phyloP scores from a whole-genome alignment of 2,113 vertebrate genomes.

The Pterocles burchelli region DNA sequence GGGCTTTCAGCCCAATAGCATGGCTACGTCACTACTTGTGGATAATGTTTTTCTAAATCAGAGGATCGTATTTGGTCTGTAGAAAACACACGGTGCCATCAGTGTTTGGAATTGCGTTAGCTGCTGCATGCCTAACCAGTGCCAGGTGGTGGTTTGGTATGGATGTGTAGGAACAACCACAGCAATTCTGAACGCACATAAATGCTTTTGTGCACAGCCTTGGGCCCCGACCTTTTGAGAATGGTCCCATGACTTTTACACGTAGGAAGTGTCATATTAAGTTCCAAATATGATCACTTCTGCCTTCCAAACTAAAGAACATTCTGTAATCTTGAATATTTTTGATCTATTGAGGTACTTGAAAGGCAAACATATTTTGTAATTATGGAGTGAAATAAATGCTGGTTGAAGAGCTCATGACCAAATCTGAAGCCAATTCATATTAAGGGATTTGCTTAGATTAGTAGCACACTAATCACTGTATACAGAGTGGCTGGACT shows the following conservation, averaged over 20 bases:
- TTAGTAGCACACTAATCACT: conserved; percentile 27
- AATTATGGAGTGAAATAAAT: not conserved
- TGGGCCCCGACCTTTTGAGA: not conserved
- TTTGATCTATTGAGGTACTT: not conserved
- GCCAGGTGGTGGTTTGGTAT: not conserved
- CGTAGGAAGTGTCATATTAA: not conserved
- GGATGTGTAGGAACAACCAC: not conserved
- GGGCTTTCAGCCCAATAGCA: not conserved
- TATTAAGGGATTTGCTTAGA: conserved; percentile 47
- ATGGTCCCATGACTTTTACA: not conserved
- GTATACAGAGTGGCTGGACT: not conserved
- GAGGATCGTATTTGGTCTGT: not conserved
- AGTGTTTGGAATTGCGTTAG: not conserved
- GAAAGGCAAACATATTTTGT: not conserved
- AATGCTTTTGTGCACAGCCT: not conserved
- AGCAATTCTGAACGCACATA: not conserved
- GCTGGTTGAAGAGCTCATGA: not conserved
- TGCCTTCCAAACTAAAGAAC: not conserved
- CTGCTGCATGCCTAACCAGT: not conserved
- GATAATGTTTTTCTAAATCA: not conserved
- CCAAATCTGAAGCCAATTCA: conserved; percentile 26
- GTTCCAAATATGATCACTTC: not conserved
- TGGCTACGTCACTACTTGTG: not conserved
- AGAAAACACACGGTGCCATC: not conserved
- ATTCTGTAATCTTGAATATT: not conserved